These are phyloP conservation scores for Lissocephala sabroskyi DNA, from an alignment of 2,888 invertebrate species.

Conservation along the genomic window DNA sequence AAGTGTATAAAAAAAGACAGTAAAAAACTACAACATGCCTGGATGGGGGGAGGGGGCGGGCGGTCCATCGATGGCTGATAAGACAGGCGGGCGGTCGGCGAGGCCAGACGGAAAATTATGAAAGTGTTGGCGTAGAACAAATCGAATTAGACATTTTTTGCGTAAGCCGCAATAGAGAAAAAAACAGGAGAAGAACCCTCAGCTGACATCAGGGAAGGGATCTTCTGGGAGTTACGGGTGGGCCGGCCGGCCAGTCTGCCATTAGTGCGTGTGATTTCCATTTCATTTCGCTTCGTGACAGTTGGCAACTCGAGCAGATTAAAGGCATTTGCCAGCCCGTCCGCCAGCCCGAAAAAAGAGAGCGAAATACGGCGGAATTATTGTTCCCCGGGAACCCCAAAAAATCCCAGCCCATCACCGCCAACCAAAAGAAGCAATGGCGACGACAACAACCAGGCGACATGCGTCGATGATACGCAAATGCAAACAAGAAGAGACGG, in stretches of 20 bases:
- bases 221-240: not conserved
- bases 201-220: too few relatives aligned
- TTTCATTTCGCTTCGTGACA: constrained; percentile 70
- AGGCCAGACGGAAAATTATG: constrained; percentile 49
- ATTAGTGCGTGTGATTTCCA: constrained; percentile 67
- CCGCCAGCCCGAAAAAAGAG: constrained; percentile 43
- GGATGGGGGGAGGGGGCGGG: constrained; percentile 8
- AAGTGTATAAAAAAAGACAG: constrained; percentile 51
- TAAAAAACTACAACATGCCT: not conserved
- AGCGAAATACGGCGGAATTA: constrained; percentile 60
- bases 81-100: constrained; percentile 42
- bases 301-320: constrained; percentile 70
- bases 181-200: constrained; percentile 15
- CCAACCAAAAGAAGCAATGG: constrained; percentile 13
- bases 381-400: constrained; percentile 53
- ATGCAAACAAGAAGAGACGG: constrained; percentile 43
- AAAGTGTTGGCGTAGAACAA: constrained; percentile 72
- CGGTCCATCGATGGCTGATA: constrained; percentile 48
- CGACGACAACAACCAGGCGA: constrained; percentile 32
- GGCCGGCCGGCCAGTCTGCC: constrained; percentile 28
- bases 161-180: constrained; percentile 31
- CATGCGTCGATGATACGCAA: constrained; percentile 65
- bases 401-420: constrained; percentile 9
- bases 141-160: constrained; percentile 70
- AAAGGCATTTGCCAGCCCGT: constrained; percentile 70